phyloP scores from a whole-genome alignment of 2,888 invertebrate species.

The Ormyrus thymus region DNA sequence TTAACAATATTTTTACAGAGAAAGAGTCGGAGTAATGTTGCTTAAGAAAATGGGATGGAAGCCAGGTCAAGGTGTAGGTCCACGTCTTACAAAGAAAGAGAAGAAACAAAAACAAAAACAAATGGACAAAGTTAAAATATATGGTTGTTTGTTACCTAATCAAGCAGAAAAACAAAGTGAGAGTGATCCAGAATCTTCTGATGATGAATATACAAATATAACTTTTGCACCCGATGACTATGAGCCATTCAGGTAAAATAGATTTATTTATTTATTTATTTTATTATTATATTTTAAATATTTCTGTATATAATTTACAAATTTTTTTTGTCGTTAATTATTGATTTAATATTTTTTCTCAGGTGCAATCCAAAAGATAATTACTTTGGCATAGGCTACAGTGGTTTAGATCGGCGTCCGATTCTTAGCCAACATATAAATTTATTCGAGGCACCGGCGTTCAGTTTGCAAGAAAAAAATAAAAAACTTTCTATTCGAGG shows the following conservation, averaged over 20 bases:
- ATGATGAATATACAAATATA: slow-evolving; percentile 78
- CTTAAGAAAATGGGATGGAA: slow-evolving; percentile 95
- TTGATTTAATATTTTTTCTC: slow-evolving; percentile 22
- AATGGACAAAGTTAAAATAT: slow-evolving; percentile 73
- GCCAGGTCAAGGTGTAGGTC: slow-evolving; percentile 90
- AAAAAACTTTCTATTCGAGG: slow-evolving; percentile 84
- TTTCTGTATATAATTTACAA: slow-evolving; percentile 6
- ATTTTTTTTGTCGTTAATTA: slow-evolving; percentile 22
- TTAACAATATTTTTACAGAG: slow-evolving; percentile 75
- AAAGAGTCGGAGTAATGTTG: slow-evolving; percentile 91
- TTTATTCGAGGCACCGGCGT: slow-evolving; percentile 74
- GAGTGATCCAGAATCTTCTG: slow-evolving; percentile 74
- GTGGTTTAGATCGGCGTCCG: slow-evolving; percentile 82
- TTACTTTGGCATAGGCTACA: slow-evolving; percentile 87
- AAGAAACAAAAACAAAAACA: slow-evolving; percentile 68
- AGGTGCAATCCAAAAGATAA: slow-evolving; percentile 85
- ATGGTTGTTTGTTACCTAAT: slow-evolving; percentile 76
- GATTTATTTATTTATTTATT: neutral
- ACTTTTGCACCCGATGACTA: slow-evolving; percentile 89
- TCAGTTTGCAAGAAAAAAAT: slow-evolving; percentile 79
- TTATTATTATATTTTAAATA: neutral
- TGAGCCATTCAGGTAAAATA: slow-evolving; percentile 79
- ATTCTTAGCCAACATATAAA: slow-evolving; percentile 76
- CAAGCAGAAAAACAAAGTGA: slow-evolving; percentile 55
- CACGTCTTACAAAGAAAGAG: slow-evolving; percentile 76